Conservation (phyloP, 2,888 invertebrate species). For the Epirrhoe alternata region DNA sequence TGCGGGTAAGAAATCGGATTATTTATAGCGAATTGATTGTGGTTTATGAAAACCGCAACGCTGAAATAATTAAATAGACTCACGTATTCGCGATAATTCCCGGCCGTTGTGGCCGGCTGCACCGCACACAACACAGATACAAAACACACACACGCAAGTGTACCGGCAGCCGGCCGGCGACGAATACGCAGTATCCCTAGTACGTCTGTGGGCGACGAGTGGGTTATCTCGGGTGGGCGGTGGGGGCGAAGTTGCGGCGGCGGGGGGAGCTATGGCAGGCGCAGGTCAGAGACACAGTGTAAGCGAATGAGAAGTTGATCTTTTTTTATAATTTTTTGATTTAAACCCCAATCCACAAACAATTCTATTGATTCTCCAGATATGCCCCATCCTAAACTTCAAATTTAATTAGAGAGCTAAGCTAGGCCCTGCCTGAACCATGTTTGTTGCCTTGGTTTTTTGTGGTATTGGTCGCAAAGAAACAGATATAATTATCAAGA, state of each 20-base stretch:
- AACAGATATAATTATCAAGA: no score
- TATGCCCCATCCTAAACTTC: no score
- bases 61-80: conserved; percentile 31
- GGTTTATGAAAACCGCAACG: conserved; percentile 8
- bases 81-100: conserved; percentile 37
- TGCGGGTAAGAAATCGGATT: conserved; percentile 18
- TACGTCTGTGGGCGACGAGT: conserved; percentile 41
- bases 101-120: conserved; percentile 37
- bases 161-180: conserved; percentile 43
- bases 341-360: no score
- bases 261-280: conserved; percentile 21
- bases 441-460: no score
- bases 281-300: conserved; percentile 24
- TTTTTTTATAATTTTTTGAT: not conserved
- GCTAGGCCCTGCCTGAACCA: no score
- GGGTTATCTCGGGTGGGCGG: conserved; percentile 33
- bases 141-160: conserved; percentile 43
- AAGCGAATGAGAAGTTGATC: conserved; percentile 17
- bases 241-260: conserved; percentile 16
- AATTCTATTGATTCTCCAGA: no score
- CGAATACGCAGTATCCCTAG: no score
- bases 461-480: no score
- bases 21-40: conserved; percentile 7
- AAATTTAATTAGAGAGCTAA: no score
- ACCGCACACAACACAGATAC: conserved; percentile 37